Evolutionary conservation across 2,113 vertebrate species (phyloP), one percentile per base, ranked within the genome.

Genomic region (Vulpes lagopus): DNA sequence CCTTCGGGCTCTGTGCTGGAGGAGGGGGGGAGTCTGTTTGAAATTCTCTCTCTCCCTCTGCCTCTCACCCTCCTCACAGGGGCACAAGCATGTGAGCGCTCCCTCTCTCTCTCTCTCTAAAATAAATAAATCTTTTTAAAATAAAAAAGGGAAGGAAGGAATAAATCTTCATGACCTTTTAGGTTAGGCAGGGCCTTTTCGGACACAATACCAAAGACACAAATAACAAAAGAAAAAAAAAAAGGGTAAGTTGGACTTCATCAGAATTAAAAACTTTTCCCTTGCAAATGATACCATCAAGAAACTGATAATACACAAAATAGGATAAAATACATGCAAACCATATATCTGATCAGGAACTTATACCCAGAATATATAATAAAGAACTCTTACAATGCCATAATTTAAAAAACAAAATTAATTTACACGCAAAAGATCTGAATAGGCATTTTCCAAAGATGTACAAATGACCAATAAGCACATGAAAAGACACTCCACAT

Each of bases 241-340:
- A 67, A n/a, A 30, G 51, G n/a, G 17, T 8, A 78, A 78, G 79
- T 16, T 14, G 10, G n/a, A 87, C 27, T 57, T 71, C 53, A 71
- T 38, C 62, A 80, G 79, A 93, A 87, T 79, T 14, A 53, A 95
- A 93, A 65, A 65, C 74, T 49, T 92, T 53, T n/a, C 16, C 35
- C 11, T n/a, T 57, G 35, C 43, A 81, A 81, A 84, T 32, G 74
- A 93, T 23, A 38, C 11, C 20, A 64, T 62, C 62, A 84, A 88
- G 67, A 82, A 83, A 79, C 43, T 25, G 43, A 65, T 14, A 89
- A 64, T 15, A 5, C 65, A 86, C 20, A 87, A 53, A 94, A 74
- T 23, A 16, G 20, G 27, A 35, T 53, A 91, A 97, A 93, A 93
- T 51, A 79, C 35, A 84, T 91, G 76, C 17, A 91, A 79, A 67